These are phyloP conservation scores for Toxostoma redivivum DNA, from an alignment of 2,113 vertebrate genomes.

Conservation along the genomic window DNA sequence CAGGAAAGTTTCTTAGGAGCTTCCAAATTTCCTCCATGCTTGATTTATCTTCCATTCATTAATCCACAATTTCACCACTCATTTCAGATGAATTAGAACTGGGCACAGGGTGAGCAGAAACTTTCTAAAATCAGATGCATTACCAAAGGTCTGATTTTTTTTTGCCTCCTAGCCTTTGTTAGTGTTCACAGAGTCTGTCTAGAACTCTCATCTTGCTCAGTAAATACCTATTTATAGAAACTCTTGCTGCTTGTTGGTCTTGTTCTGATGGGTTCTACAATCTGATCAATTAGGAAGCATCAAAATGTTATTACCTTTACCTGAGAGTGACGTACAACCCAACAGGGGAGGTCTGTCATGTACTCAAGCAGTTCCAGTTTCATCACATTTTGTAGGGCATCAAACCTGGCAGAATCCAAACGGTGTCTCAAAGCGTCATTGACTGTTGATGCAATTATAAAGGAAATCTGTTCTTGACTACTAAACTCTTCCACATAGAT, in stretches of 20 bases:
- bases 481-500: background rate
- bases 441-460: background rate
- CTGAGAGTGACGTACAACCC: background rate
- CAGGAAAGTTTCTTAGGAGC: background rate
- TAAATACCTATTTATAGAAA: background rate
- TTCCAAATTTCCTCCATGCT: background rate
- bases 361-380: background rate
- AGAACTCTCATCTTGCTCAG: background rate
- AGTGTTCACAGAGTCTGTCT: background rate
- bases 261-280: background rate
- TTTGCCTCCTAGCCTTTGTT: background rate
- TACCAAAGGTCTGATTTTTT: background rate
- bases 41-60: slow-evolving; percentile 11
- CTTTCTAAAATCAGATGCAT: background rate
- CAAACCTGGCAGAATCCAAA: background rate
- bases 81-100: background rate
- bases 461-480: background rate
- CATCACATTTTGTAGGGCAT: background rate
- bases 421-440: background rate
- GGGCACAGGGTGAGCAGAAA: background rate
- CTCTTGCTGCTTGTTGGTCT: background rate
- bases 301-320: background rate
- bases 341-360: background rate
- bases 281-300: background rate
- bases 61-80: background rate